A percentile compares a stretch with the other conserved stretches of the same genome.
Conservation (phyloP, 1,140 invertebrate genomes). For the Propsilocerus akamusi region DNA sequence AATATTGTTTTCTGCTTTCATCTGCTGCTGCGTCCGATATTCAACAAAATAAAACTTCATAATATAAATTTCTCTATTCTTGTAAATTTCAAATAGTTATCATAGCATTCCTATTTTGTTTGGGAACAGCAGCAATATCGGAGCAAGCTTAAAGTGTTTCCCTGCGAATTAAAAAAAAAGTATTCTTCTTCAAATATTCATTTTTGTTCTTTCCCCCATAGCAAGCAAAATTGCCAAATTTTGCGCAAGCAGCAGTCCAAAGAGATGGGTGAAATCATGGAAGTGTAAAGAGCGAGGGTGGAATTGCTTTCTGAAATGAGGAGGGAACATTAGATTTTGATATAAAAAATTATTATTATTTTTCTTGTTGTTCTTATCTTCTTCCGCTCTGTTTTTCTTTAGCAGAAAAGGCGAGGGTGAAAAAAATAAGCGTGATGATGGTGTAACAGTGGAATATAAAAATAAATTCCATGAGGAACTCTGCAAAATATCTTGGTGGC, state of each 20-base stretch:
- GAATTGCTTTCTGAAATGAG: constrained; percentile 3
- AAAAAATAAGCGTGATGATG: neutral
- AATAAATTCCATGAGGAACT: neutral
- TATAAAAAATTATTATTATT: constrained; percentile 4
- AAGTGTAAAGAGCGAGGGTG: neutral
- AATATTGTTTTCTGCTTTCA: too few relatives aligned
- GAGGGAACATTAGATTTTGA: constrained; percentile 2
- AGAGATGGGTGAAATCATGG: neutral
- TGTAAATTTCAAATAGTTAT: constrained; percentile 2
- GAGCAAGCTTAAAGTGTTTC: neutral
- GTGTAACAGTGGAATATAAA: neutral
- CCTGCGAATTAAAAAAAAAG: too few relatives aligned
- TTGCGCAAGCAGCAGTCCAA: neutral
- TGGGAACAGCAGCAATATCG: too few relatives aligned
- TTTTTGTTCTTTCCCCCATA: too few relatives aligned
- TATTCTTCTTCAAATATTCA: too few relatives aligned
- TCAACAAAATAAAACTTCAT: constrained; percentile 2
- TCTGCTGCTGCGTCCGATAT: too few relatives aligned
- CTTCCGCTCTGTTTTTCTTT: neutral
- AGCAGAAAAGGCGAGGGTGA: neutral
- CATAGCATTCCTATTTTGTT: too few relatives aligned
- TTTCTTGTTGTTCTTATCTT: neutral
- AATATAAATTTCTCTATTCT: constrained; percentile 1
- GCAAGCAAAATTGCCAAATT: neutral
- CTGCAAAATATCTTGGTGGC: too few relatives aligned